These are phyloP conservation scores for Manis crassicaudata DNA, from an alignment of 2,797 vertebrate species.

Conservation along the genomic window DNA sequence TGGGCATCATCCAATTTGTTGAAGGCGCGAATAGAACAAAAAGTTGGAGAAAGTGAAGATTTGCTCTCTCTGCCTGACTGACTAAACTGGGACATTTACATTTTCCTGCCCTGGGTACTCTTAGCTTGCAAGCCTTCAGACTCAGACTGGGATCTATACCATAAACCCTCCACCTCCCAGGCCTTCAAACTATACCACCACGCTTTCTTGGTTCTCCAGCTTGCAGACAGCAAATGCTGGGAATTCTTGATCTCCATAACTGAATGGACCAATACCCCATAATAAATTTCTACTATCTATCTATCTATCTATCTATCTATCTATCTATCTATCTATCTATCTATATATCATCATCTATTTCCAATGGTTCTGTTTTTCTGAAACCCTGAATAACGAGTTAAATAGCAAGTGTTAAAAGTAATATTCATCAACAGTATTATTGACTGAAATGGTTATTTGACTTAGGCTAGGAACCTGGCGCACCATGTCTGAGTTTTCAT, in stretches of 20 bases:
- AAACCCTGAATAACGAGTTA: not conserved
- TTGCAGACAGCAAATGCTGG: not conserved
- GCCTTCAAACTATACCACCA: not conserved
- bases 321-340: no score
- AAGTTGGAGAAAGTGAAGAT: not conserved
- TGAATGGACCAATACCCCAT: not conserved
- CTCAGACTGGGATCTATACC: not conserved
- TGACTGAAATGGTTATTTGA: not conserved
- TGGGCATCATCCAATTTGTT: not conserved
- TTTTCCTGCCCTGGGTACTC: not conserved
- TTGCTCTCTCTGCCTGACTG: not conserved
- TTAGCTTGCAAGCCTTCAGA: not conserved
- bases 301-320: no score
- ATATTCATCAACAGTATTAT: not conserved
- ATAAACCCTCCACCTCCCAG: not conserved
- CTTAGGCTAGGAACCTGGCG: not conserved
- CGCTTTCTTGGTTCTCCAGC: not conserved
- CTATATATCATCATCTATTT: not conserved
- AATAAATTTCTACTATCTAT: not conserved
- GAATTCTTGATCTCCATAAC: not conserved
- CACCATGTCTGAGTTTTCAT: not conserved
- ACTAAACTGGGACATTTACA: not conserved
- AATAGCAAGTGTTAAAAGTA: not conserved
- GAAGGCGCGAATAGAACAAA: not conserved
- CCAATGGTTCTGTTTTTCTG: not conserved